phyloP scores from a whole-genome alignment of 2,888 invertebrate species.

The Rhimphoctona megacephalus region DNA sequence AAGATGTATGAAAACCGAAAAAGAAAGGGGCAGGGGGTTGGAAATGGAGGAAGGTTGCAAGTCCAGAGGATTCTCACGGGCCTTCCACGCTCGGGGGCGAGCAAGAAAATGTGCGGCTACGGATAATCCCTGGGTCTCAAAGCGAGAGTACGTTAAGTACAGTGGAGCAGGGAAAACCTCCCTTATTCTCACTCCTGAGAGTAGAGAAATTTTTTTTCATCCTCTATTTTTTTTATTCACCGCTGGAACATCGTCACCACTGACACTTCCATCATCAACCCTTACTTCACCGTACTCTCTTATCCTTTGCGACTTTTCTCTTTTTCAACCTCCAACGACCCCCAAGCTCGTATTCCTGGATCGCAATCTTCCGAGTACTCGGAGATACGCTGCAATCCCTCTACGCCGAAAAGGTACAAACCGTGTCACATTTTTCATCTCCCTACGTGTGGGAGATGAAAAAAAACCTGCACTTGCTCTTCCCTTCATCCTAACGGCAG shows the following conservation, averaged over 20 bases:
- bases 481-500: conserved; percentile 3
- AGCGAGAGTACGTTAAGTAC: conserved; percentile 62
- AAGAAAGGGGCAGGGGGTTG: neutral
- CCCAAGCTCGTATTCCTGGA: conserved; percentile 28
- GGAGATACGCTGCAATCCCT: conserved; percentile 73
- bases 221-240: conserved; percentile 38
- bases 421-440: conserved; percentile 65
- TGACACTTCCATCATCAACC: conserved; percentile 42
- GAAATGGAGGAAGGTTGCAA: neutral
- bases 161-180: conserved; percentile 48
- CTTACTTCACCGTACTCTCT: conserved; percentile 43
- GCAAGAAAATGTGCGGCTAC: conserved; percentile 56
- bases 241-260: conserved; percentile 52
- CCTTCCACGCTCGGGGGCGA: conserved; percentile 33
- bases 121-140: conserved; percentile 68
- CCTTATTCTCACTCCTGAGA: conserved; percentile 55
- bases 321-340: conserved; percentile 35
- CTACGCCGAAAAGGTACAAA: conserved; percentile 71
- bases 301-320: conserved; percentile 34
- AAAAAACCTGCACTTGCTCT: neutral
- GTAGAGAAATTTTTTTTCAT: conserved; percentile 61
- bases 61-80: conserved; percentile 29
- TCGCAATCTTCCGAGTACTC: conserved; percentile 74
- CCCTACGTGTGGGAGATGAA: neutral
- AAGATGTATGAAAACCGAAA: conserved; percentile 33